A percentile compares a stretch with the other conserved stretches of the same genome.
These are phyloP conservation scores for Euura saliciscinereae DNA, from an alignment of 1,140 invertebrate species.

Conservation along the genomic window DNA sequence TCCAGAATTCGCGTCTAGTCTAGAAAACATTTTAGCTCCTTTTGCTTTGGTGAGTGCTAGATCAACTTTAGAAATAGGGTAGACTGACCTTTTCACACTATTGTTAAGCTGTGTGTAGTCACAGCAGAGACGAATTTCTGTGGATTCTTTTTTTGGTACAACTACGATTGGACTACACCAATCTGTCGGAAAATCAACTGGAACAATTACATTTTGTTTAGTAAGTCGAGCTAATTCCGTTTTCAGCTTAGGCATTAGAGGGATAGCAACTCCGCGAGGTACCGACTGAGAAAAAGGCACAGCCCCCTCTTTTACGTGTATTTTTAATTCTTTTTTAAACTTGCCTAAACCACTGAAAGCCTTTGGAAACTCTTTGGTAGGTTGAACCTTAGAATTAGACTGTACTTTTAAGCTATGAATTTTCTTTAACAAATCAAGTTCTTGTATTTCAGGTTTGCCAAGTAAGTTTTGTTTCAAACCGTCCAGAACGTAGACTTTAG, in stretches of 20 bases:
- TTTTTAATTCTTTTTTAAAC: too few species aligned
- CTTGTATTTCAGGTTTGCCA: conserved; percentile 10
- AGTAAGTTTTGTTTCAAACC: conserved; percentile 12
- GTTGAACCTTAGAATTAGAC: too few species aligned
- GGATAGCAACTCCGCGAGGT: too few species aligned
- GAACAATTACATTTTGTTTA: conserved; percentile 30
- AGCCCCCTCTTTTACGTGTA: too few species aligned
- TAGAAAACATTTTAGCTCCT: conserved; percentile 25
- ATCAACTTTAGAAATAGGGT: conserved; percentile 36
- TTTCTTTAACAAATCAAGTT: conserved; percentile 3
- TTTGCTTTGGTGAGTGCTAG: conserved; percentile 27
- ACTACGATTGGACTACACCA: conserved; percentile 53
- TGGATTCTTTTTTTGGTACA: conserved; percentile 41
- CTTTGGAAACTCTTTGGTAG: too few species aligned
- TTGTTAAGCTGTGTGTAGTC: conserved; percentile 46
- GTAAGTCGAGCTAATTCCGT: conserved; percentile 15
- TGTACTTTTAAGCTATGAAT: too few species aligned
- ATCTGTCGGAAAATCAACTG: conserved; percentile 42
- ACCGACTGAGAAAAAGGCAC: too few species aligned
- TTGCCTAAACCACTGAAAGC: too few species aligned
- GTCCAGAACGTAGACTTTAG: conserved; percentile 3
- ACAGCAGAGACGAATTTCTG: conserved; percentile 46
- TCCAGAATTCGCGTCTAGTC: conserved; percentile 23
- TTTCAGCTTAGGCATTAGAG: conserved; percentile 19
- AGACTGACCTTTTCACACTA: conserved; percentile 32